Evolutionary conservation across 2,797 vertebrate genomes (phyloP), one percentile per base, ranked within the genome.

Genomic region (Lutjanus argentimaculatus): DNA sequence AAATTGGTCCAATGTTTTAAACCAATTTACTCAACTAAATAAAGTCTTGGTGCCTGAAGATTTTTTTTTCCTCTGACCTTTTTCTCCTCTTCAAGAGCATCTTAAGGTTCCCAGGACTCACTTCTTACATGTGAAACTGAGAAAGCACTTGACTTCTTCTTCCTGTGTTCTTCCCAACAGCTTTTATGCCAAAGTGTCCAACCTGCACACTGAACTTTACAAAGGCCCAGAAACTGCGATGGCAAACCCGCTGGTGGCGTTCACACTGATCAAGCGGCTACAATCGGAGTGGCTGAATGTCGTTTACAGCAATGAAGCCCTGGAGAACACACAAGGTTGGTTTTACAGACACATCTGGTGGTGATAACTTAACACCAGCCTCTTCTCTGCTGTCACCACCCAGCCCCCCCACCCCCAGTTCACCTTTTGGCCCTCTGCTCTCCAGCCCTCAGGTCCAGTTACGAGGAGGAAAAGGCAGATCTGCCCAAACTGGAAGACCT

Each of bases 251-350:
- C 86, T 99, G 85, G 73, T 96, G 74, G 97, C 98, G 0, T 99
- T 97, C 91, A 95, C 97, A 45, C 95, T 99, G 84, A 96, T 99
- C 94, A 99, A 99, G 88, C 95, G 98, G 7, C 93, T 99, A 19
- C 96, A 97, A 71, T 97, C 96, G 0, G 98, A 98, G 88, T 99
- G 98, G 98, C 90, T 92, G 86, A 97, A 97, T 0, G 72, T 98
- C 19, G 89, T 98, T 11, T 93, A 97, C 84, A 99, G 95, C 61
- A 77, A 93, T 0, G 97, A 97, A 86, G 97, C 96, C 67, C 71
- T 82, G 3, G 95, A 97, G 67, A 98, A 98, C 82, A 70, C 83
- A 40, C 95, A 93, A 95, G 97, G 98, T 98, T 93, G 21, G 59
- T 68, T 52, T 57, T 22, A 55, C 66, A 30, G 11, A 12, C 49